Base-by-base conservation (phyloP, 1,140 invertebrate genomes). In the Catajapyx aquilonaris region DNA sequence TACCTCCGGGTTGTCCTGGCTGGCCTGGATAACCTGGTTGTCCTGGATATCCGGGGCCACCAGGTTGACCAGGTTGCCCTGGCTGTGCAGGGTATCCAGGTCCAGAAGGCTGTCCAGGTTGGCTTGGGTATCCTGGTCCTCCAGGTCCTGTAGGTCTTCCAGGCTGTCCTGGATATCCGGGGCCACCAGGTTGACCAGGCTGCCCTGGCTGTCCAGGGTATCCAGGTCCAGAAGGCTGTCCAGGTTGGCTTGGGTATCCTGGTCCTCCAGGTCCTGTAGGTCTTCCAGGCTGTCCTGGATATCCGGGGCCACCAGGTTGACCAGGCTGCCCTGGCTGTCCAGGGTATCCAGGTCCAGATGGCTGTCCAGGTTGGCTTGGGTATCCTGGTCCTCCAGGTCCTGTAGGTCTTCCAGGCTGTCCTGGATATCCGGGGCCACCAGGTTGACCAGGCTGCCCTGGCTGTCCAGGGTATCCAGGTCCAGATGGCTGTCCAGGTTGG, bases 61-160 rank as follows among this genome's bases (percentile, higher is more conserved):
- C 37, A 2, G 37, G n/a, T n/a, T 38, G 32, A 18, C 34, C 39
- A 15, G 39, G 41, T 22, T 15, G 13, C n/a, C 46, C 44, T 33
- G 37, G 31, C 35, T 23, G 31, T 38, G 31, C 35, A 16, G 41
- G 39, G 10, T 28, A 13, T 11, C 23, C 39, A 45, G 23, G 21
- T 18, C n/a, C n/a, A n/a, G n/a, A n/a, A n/a, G 39, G 39, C 17
- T 23, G 40, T 20, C 28, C 40, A 21, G 30, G 30, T 2, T 18
- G 5, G 10, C 38, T 13, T 41, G 39, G 21, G 18, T 21, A 38
- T 41, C 39, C 39, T 21, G 37, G 40, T 5, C 41, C 30, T 17
- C 41, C 32, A 11, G n/a, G n/a, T n/a, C n/a, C n/a, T n/a, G n/a
- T n/a, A n/a, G n/a, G n/a, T n/a, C n/a, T n/a, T 5, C 38, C 38